Conservation (phyloP, 2,888 invertebrate genomes). For the Glyphotaelius pellucidus region DNA sequence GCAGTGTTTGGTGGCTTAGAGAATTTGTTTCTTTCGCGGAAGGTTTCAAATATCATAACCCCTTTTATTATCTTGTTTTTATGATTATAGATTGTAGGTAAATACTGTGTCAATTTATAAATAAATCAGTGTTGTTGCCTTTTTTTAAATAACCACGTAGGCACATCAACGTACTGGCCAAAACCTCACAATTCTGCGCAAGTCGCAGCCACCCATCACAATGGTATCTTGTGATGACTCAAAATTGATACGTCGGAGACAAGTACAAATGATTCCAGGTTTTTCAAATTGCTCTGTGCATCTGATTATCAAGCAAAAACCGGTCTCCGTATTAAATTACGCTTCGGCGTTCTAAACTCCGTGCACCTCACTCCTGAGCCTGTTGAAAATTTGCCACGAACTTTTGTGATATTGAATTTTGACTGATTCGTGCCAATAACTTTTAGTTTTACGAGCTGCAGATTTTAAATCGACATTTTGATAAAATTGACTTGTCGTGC, state of each 20-base stretch:
- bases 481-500: slow-evolving; percentile 19
- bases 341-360: not conserved
- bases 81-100: too few relatives aligned
- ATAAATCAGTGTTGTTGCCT: too few relatives aligned
- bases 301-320: slow-evolving; percentile 14
- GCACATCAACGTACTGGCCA: not conserved
- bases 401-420: slow-evolving; percentile 12
- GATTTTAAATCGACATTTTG: slow-evolving; percentile 5
- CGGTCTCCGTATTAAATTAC: slow-evolving; percentile 5
- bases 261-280: slow-evolving; percentile 23
- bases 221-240: slow-evolving; percentile 17
- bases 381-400: slow-evolving; percentile 4
- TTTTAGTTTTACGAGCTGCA: slow-evolving; percentile 4
- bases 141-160: too few relatives aligned
- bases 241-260: slow-evolving; percentile 33
- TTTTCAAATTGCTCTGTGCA: slow-evolving; percentile 5
- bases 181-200: not conserved
- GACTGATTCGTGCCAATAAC: not conserved
- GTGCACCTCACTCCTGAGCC: not conserved
- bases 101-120: too few relatives aligned
- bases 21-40: not conserved
- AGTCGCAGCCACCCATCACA: not conserved
- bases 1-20: not conserved
- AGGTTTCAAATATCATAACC: too few relatives aligned
- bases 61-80: too few relatives aligned